Evolutionary conservation across 2,888 invertebrate species (phyloP).

Genomic region (Brachylomia viminalis): DNA sequence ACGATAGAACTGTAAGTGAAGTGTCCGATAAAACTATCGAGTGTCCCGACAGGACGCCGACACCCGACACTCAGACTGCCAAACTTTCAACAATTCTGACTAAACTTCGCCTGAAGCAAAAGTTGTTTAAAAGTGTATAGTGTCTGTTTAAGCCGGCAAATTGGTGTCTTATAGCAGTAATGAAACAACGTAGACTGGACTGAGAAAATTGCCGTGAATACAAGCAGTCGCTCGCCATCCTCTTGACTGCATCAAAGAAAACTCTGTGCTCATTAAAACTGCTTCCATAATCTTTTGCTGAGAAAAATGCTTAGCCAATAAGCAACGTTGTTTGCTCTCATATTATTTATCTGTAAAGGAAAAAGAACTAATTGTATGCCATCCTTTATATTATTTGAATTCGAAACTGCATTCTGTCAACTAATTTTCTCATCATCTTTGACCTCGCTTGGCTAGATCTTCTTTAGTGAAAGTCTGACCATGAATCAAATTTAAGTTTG

Average conservation of each 20-base stretch:
- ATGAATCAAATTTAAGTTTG: conserved; percentile 45
- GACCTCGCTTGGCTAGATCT: not conserved
- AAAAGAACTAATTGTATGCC: conserved; percentile 2
- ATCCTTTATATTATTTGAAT: conserved; percentile 31
- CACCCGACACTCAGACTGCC: conserved; percentile 38
- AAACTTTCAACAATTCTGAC: conserved; percentile 66
- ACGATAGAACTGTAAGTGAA: conserved; percentile 66
- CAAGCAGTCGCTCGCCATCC: conserved; percentile 57
- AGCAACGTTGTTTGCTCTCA: conserved; percentile 43
- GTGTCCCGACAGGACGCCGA: conserved; percentile 47
- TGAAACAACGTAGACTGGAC: conserved; percentile 53
- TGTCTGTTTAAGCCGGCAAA: conserved; percentile 64
- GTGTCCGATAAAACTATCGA: conserved; percentile 69
- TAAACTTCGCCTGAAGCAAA: conserved; percentile 64
- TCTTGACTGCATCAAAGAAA: conserved; percentile 69
- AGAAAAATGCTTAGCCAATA: conserved; percentile 55
- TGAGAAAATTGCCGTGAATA: conserved; percentile 50
- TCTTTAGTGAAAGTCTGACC: conserved; percentile 32
- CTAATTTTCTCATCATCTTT: not conserved
- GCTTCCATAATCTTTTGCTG: conserved; percentile 66
- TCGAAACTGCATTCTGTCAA: not conserved
- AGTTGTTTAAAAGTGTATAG: conserved; percentile 58
- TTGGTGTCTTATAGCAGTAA: conserved; percentile 63
- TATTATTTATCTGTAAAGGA: conserved; percentile 34
- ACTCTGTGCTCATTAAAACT: conserved; percentile 72